Conservation (phyloP, 2,888 invertebrate species). For the Nymphalis c-album region DNA sequence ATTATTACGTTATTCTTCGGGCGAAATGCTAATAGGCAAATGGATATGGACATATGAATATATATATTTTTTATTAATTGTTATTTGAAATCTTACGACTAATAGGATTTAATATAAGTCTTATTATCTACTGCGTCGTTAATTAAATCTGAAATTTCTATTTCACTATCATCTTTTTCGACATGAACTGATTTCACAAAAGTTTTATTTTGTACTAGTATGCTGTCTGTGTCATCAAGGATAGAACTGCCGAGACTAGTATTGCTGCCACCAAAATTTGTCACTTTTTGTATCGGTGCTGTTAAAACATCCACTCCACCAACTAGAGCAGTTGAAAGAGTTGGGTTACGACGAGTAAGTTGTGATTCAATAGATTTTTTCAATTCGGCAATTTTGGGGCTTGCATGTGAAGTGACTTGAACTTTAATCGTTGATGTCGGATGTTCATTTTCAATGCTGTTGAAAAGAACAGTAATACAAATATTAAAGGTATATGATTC, state of each 20-base stretch:
- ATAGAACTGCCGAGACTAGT: conserved; percentile 77
- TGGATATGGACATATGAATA: too few species aligned
- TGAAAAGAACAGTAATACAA: conserved; percentile 37
- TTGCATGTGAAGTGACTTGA: conserved; percentile 71
- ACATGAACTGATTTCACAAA: conserved; percentile 57
- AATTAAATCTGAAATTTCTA: conserved; percentile 67
- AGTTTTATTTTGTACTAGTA: conserved; percentile 51
- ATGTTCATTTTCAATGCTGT: conserved; percentile 75
- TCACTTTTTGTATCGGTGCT: conserved; percentile 49
- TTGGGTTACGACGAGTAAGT: conserved; percentile 68
- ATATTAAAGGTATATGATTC: neutral
- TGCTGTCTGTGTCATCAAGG: conserved; percentile 66
- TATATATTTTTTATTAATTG: neutral
- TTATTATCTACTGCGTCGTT: conserved; percentile 34
- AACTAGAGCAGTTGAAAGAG: conserved; percentile 55
- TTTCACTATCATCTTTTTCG: conserved; percentile 70
- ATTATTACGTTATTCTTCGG: too few species aligned
- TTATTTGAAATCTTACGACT: neutral
- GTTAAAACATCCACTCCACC: conserved; percentile 67
- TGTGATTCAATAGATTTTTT: conserved; percentile 81
- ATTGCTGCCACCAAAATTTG: conserved; percentile 70
- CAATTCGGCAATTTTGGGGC: conserved; percentile 80
- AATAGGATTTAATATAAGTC: conserved; percentile 24
- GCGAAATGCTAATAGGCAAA: too few species aligned
- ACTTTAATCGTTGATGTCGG: conserved; percentile 61